A percentile compares a stretch with the other conserved stretches of the same genome.
These are phyloP conservation scores for Campoplex capitator DNA, from an alignment of 2,888 invertebrate species.

Conservation along the genomic window DNA sequence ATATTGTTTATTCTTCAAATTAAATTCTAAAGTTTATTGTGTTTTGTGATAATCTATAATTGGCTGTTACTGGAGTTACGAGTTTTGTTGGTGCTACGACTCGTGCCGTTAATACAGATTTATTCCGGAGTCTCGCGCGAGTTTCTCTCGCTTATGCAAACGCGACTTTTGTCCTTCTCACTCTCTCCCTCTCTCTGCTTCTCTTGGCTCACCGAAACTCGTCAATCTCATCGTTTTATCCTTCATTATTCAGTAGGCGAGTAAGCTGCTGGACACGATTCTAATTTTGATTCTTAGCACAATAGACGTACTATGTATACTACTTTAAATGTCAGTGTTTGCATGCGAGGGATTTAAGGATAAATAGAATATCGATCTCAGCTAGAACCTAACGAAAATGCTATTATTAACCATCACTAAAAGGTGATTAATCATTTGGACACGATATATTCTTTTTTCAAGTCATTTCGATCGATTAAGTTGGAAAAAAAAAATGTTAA, in stretches of 20 bases:
- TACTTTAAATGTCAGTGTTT: slow-evolving; percentile 4
- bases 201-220: slow-evolving; percentile 5
- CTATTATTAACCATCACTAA: background rate
- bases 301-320: slow-evolving; percentile 50
- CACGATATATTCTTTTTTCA: background rate
- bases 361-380: slow-evolving; percentile 8
- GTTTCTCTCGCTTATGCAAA: slow-evolving; percentile 43
- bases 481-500: too few species aligned
- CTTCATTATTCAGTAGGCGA: slow-evolving; percentile 73
- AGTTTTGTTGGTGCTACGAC: slow-evolving; percentile 1
- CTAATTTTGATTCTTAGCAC: slow-evolving; percentile 69
- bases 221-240: slow-evolving; percentile 9
- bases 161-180: slow-evolving; percentile 5
- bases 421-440: background rate
- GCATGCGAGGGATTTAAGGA: slow-evolving; percentile 1
- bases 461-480: too few species aligned
- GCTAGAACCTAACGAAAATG: background rate
- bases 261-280: slow-evolving; percentile 68
- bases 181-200: slow-evolving; percentile 4
- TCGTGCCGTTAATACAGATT: slow-evolving; percentile 19
- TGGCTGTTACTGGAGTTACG: slow-evolving; percentile 5
- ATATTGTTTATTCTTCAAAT: background rate
- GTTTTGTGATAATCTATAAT: slow-evolving; percentile 21
- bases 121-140: slow-evolving; percentile 17
- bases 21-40: background rate